Percentiles rank a stretch among this genome's conserved stretches.
These are phyloP conservation scores for Antedon mediterranea DNA, from an alignment of 53 echinoderm and acorn worm genomes.

Conservation along the genomic window DNA sequence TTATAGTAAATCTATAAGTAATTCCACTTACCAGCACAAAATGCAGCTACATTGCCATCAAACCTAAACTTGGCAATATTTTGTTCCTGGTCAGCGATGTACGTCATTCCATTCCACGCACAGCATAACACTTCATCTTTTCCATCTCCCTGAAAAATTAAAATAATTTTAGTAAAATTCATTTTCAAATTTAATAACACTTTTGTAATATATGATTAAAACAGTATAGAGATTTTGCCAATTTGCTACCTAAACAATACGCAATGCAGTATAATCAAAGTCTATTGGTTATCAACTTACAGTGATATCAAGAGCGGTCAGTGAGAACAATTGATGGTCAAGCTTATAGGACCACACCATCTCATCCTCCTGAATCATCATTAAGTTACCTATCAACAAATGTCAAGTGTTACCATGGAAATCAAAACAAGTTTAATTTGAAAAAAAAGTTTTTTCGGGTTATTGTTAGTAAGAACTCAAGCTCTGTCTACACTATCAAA, in stretches of 20 bases:
- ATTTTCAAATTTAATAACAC: too few species aligned
- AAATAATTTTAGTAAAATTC: neutral
- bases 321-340: slow-evolving; percentile 84
- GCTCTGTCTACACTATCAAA: too few species aligned
- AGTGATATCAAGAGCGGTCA: slow-evolving; percentile 85
- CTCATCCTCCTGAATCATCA: slow-evolving; percentile 79
- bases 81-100: slow-evolving; percentile 77
- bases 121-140: slow-evolving; percentile 72
- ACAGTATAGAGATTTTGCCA: too few species aligned
- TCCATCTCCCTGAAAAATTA: slow-evolving; percentile 66
- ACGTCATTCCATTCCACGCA: slow-evolving; percentile 92
- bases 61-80: slow-evolving; percentile 79
- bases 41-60: slow-evolving; percentile 78
- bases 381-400: slow-evolving; percentile 44
- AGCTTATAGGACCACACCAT: slow-evolving; percentile 83
- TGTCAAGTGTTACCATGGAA: neutral
- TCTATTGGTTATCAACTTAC: too few species aligned
- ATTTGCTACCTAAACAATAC: too few species aligned
- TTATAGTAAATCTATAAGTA: too few species aligned
- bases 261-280: too few species aligned
- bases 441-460: too few species aligned
- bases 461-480: too few species aligned
- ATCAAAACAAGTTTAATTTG: too few species aligned
- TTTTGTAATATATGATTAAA: too few species aligned
- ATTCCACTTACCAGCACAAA: slow-evolving; percentile 63